A percentile compares a stretch with the other conserved stretches of the same genome.
phyloP scores from a whole-genome alignment of 2,113 vertebrate genomes.

The Erpornis zantholeuca region DNA sequence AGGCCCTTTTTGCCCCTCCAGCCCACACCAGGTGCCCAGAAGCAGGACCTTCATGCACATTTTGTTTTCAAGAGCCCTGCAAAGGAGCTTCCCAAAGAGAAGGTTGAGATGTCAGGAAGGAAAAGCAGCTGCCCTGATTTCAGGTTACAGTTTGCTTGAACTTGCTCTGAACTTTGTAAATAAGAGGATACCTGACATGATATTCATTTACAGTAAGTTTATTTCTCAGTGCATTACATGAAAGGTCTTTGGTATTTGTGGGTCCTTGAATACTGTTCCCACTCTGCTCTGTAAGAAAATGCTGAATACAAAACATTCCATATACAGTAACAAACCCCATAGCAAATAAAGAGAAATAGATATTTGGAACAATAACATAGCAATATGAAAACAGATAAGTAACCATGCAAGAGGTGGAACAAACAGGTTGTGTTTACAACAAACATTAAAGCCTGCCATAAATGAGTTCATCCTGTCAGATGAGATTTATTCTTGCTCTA shows the following conservation, averaged over 20 bases:
- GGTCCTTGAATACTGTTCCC: slow-evolving; percentile 66
- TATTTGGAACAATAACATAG: slow-evolving; percentile 65
- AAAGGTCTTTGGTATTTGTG: slow-evolving; percentile 71
- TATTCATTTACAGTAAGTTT: slow-evolving; percentile 67
- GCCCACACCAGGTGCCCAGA: neutral
- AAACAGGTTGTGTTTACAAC: slow-evolving; percentile 22
- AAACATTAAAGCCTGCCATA: slow-evolving; percentile 26
- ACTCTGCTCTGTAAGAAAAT: slow-evolving; percentile 63
- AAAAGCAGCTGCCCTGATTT: neutral
- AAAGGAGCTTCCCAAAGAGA: neutral
- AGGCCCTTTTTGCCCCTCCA: neutral
- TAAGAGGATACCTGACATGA: neutral
- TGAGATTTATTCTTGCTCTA: neutral
- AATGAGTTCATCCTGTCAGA: neutral
- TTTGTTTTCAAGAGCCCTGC: neutral
- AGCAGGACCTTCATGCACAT: no score
- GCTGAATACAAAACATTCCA: slow-evolving; percentile 68
- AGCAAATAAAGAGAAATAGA: slow-evolving; percentile 61
- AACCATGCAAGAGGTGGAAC: slow-evolving; percentile 54
- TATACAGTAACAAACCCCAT: slow-evolving; percentile 70
- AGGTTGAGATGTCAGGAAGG: neutral
- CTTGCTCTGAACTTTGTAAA: neutral
- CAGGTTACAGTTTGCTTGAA: neutral
- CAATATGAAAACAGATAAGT: slow-evolving; percentile 56
- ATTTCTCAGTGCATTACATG: slow-evolving; percentile 79